phyloP scores from a whole-genome alignment of 2,888 invertebrate species.

The Ceramica pisi region DNA sequence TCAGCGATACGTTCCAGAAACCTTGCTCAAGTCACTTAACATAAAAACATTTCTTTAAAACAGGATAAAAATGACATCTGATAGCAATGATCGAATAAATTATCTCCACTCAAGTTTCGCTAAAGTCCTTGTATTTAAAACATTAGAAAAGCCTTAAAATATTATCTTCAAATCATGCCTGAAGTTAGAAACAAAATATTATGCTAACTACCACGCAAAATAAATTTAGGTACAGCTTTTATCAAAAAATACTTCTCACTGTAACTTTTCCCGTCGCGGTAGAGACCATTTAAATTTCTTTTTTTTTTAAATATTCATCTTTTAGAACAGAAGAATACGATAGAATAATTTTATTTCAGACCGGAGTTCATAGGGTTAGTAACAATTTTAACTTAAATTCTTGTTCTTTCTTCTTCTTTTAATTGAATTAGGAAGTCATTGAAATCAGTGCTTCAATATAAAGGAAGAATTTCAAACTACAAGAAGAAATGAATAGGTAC shows the following conservation, averaged over 20 bases:
- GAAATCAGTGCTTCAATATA: background rate
- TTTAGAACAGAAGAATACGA: no score
- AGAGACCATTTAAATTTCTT: background rate
- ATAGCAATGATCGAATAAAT: constrained; percentile 1
- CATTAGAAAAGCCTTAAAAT: constrained; percentile 12
- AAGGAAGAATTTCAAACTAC: background rate
- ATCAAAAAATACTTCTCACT: background rate
- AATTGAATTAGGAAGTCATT: background rate
- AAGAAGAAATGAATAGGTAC: no score
- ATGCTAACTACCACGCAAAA: constrained; percentile 24
- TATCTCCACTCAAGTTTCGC: constrained; percentile 16
- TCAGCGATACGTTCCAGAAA: background rate
- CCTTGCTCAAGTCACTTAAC: rapidly evolving
- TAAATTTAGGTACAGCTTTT: background rate
- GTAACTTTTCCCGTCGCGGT: background rate
- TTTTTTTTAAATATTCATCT: background rate
- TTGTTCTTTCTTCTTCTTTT: background rate
- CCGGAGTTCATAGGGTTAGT: no score
- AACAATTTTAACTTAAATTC: no score
- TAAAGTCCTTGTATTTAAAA: constrained; percentile 7
- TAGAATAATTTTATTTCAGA: no score
- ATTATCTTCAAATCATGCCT: constrained; percentile 5
- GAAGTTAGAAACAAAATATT: constrained; percentile 13
- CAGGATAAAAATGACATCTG: constrained; percentile 10
- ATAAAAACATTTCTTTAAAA: background rate